phyloP scores from a whole-genome alignment of 2,113 vertebrate species.

The Haliaeetus leucogaster region DNA sequence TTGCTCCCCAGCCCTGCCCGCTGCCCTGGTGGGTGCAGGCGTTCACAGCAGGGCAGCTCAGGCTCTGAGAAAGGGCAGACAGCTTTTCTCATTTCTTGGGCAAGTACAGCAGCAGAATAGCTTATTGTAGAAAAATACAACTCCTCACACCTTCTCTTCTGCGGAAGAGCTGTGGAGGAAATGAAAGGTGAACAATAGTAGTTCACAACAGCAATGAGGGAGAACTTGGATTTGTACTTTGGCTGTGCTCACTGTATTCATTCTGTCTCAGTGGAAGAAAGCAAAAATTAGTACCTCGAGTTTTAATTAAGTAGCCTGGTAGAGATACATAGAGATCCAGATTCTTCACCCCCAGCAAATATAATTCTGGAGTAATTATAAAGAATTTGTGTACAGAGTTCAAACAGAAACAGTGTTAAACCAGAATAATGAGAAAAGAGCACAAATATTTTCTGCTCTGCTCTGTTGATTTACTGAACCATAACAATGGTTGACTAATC shows the following conservation, averaged over 20 bases:
- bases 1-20: neutral
- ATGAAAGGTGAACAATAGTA: neutral
- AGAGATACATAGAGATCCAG: neutral
- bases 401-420: neutral
- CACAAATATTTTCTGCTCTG: neutral
- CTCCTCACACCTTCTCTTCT: neutral
- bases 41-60: neutral
- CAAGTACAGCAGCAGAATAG: neutral
- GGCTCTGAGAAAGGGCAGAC: neutral
- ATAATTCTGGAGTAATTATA: neutral
- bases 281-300: neutral
- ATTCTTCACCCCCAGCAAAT: neutral
- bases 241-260: neutral
- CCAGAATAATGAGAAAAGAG: neutral
- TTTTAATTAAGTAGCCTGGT: neutral
- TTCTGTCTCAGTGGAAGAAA: neutral
- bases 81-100: neutral
- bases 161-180: neutral
- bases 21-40: no score
- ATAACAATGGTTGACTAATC: neutral
- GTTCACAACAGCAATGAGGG: neutral
- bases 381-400: neutral
- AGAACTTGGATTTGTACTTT: neutral
- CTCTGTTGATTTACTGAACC: neutral
- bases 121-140: neutral